Evolutionary conservation across 2,888 invertebrate species (phyloP), one percentile per base, ranked within the genome.

Genomic region (Neocrepidodera transversa): DNA sequence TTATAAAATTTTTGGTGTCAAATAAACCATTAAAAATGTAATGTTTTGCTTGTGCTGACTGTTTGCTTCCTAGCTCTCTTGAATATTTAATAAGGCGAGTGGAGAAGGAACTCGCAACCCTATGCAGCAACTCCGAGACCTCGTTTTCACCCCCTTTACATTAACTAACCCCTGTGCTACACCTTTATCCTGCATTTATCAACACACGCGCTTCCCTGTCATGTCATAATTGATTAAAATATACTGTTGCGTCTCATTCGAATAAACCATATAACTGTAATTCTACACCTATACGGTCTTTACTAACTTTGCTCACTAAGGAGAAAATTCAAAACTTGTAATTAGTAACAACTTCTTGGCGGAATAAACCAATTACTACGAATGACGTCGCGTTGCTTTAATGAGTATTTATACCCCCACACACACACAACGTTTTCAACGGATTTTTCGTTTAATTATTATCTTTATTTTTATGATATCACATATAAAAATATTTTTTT

Each of bases 11-110:
- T 69, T 71, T 66, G 67, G 66, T 71, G 70, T 70, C 70, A 72
- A 70, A 71, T 68, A 69, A 67, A 68, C 68, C 68, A 71, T 73
- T 68, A 72, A 74, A 74, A 73, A 70, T 71, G 69, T 58, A 69
- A 62, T 65, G 64, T 70, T 68, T 71, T 67, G 65, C 66, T 67
- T 65, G 64, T 65, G 67, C 61, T 62, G 66, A 70, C 65, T 68
- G 68, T 70, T 72, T 70, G 65, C 65, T 68, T 64, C 68, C 67
- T 65, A 66, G 68, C 70, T 67, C 53, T 60, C 58, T 64, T 71
- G 67, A 69, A 71, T 71, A 69, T 71, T 71, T 70, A 65, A 69
- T 68, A 66, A 63, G 63, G 54, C 64, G 38, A 66, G 66, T 61
- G 62, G 63, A 53, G 60, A 60, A 60, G 66, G 64, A 65, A 60